Evolutionary conservation across 2,888 invertebrate genomes (phyloP).

Genomic region (Odontocolon sp.): DNA sequence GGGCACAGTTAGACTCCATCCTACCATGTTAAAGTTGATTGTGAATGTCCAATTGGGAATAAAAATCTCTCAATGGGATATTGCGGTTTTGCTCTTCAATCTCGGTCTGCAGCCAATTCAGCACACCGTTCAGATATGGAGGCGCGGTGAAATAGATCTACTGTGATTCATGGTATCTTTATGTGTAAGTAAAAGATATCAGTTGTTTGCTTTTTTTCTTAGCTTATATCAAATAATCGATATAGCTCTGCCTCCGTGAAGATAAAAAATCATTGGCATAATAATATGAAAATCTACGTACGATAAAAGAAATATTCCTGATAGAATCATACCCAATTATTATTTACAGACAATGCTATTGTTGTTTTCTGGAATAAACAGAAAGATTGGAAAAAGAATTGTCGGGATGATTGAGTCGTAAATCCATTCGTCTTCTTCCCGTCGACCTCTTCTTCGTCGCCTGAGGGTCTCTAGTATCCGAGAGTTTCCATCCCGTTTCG

Average conservation of each 20-base stretch:
- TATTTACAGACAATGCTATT: not conserved
- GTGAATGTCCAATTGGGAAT: conserved; percentile 63
- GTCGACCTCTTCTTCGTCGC: conserved; percentile 14
- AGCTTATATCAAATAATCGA: too few relatives aligned
- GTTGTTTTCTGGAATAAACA: not conserved
- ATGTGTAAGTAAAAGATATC: too few relatives aligned
- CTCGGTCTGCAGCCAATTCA: conserved; percentile 2
- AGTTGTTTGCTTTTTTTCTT: not conserved
- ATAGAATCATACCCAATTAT: not conserved
- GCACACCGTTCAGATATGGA: not conserved
- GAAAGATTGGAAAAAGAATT: conserved; percentile 13
- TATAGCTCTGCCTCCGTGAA: too few relatives aligned
- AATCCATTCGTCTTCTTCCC: conserved; percentile 16
- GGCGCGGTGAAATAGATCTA: conserved; percentile 27
- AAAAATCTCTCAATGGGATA: conserved; percentile 59
- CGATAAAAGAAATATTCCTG: not conserved
- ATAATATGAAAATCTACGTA: too few relatives aligned
- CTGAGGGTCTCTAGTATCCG: conserved; percentile 12
- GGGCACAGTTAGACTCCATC: conserved; percentile 7
- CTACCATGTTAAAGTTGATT: conserved; percentile 43
- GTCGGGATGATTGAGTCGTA: conserved; percentile 17
- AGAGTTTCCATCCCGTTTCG: conserved; percentile 20
- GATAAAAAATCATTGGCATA: too few relatives aligned
- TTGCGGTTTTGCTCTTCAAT: conserved; percentile 26
- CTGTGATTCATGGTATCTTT: conserved; percentile 2